Percentiles rank a stretch among this genome's conserved stretches.
phyloP scores from a whole-genome alignment of 2,888 invertebrate genomes.

The Caenorhabditis afra region DNA sequence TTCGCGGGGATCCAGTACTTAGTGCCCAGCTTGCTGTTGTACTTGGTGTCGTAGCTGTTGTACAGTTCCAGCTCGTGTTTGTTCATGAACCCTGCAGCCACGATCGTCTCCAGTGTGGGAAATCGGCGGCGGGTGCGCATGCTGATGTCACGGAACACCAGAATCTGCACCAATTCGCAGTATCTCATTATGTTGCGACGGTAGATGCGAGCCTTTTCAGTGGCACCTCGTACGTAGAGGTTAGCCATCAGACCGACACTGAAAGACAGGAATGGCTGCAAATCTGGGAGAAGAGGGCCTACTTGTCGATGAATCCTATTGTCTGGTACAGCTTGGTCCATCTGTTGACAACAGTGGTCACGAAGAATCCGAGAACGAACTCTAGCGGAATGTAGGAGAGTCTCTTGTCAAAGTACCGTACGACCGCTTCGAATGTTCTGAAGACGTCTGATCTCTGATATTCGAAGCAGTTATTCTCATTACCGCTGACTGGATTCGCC shows the following conservation, averaged over 20 bases:
- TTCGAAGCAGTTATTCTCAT: constrained; percentile 2
- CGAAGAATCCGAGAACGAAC: constrained; percentile 70
- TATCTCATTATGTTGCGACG: constrained; percentile 66
- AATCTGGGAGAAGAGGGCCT: constrained; percentile 9
- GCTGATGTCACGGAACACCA: constrained; percentile 70
- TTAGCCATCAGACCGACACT: constrained; percentile 71
- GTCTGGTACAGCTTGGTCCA: constrained; percentile 71
- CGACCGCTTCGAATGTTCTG: constrained; percentile 65
- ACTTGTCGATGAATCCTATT: constrained; percentile 74
- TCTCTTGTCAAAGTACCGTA: constrained; percentile 63
- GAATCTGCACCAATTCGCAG: constrained; percentile 66
- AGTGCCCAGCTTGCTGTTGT: constrained; percentile 47
- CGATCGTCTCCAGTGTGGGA: constrained; percentile 68
- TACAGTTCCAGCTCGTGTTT: constrained; percentile 65
- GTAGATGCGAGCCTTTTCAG: constrained; percentile 64
- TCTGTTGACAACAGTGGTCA: constrained; percentile 65
- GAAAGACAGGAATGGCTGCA: no score
- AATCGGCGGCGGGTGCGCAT: constrained; percentile 67
- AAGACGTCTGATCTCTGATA: constrained; percentile 2
- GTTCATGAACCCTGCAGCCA: constrained; percentile 69
- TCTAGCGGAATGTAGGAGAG: constrained; percentile 68
- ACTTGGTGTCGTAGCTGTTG: constrained; percentile 60
- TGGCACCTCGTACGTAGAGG: constrained; percentile 66
- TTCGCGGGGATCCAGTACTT: constrained; percentile 72
- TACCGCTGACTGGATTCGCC: constrained; percentile 60